Percentiles rank a stretch among this genome's conserved stretches.
Evolutionary conservation across 2,888 invertebrate species (phyloP).

Genomic region (Antheraea assamensis): DNA sequence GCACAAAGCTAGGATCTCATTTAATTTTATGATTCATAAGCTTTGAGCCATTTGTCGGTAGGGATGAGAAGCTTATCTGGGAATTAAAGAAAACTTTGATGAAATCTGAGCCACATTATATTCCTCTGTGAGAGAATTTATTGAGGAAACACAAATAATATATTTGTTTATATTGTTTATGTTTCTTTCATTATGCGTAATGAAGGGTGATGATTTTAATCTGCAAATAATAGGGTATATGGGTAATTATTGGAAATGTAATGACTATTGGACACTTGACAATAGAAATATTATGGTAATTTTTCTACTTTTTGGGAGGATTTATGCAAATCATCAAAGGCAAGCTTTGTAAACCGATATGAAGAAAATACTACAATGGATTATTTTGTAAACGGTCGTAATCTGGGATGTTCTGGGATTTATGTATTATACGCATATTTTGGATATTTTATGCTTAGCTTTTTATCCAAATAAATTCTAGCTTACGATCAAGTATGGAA

Average conservation of each 20-base stretch:
- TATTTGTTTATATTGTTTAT: background rate
- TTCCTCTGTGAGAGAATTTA: background rate
- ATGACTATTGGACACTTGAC: background rate
- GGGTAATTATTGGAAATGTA: background rate
- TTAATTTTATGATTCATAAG: slow-evolving; percentile 39
- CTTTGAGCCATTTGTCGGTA: slow-evolving; percentile 10
- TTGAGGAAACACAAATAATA: background rate
- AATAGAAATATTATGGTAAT: too few species aligned
- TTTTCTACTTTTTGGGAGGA: too few species aligned
- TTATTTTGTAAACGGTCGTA: too few species aligned
- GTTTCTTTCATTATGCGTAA: background rate
- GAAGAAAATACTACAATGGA: too few species aligned
- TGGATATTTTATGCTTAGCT: too few species aligned
- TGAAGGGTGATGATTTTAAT: background rate
- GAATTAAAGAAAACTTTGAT: slow-evolving; percentile 20
- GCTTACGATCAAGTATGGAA: background rate
- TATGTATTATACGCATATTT: too few species aligned
- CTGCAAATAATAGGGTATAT: background rate
- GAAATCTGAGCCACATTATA: slow-evolving; percentile 21
- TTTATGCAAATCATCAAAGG: too few species aligned
- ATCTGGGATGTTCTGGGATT: too few species aligned
- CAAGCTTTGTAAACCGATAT: too few species aligned
- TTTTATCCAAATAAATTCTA: too few species aligned
- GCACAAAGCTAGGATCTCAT: slow-evolving; percentile 35
- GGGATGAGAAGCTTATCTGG: slow-evolving; percentile 1